Base-by-base conservation (phyloP, 2,888 invertebrate genomes). In the Oxyteleia sp. region DNA sequence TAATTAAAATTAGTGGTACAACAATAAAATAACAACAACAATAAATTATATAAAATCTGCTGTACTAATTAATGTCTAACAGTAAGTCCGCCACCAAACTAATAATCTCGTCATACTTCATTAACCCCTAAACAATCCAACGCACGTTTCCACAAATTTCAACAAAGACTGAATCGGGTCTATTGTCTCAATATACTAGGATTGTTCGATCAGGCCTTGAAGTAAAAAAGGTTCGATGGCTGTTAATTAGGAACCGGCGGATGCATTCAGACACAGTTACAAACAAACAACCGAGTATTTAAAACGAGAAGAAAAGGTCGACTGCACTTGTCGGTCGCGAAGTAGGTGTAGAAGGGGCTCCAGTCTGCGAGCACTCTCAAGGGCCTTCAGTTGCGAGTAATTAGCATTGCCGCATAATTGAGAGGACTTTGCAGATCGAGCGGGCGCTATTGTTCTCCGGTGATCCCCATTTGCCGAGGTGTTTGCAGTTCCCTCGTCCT, bases 351-450 rank as follows among this genome's bases (percentile, higher is more conserved):
- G 57, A 53, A 45, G 43, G 57, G 15, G 11, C 38, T 26, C 32
- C 32, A 23, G 49, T 10, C 57, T 20, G 49, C 43, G 23, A 49
- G 57, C 20, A 72, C 43, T 49, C 66, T 78, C 53, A 79, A 89
- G 85, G 85, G 85, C 85, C 87, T 89, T 87, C 87, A 85, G 80
- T 87, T 85, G 86, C 88, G 87, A 88, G 89, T 91, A 91, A 91
- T 91, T 91, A 91, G 91, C 90, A 91, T 90, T 87, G 86, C 88
- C 88, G 89, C 89, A 91, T 90, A 91, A 92, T 91, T 90, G 90
- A 91, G 90, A 90, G 90, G 90, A 91, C 89, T 91, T 90, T 88
- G 86, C 85, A 86, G 86, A 88, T 87, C 84, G 82, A 76, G 86
- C 75, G 81, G 69, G 71, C 82, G 63, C 87, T 89, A 90, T 90